Base-by-base conservation (phyloP, 37 sponge, comb jelly and placozoan species). In the Spongilla lacustris region DNA sequence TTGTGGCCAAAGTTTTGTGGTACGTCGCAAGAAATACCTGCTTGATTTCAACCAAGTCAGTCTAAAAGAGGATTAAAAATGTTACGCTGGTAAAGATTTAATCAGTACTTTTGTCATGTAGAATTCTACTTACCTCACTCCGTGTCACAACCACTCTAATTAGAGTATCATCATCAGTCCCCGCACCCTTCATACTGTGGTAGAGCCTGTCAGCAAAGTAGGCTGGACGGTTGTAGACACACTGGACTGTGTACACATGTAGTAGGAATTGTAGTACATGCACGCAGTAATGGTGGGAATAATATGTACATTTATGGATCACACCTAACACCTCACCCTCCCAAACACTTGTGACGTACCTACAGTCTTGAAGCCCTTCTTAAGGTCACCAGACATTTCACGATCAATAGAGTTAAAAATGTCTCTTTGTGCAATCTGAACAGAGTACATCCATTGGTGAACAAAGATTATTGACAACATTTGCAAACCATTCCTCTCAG, bases 121-220 rank as follows among this genome's bases (percentile, higher is more conserved):
- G n/a, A n/a, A n/a, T n/a, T n/a, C n/a, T 46, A 58, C 58, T 1
- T 37, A 96, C 94, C 90, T 97, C 96, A 58, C 86, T 88, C 1
- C 96, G 76, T 22, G 95, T 86, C 46, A 97, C 94, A 0, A 96
- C 75, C 3, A 95, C 69, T 67, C 99, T 81, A 26, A 97, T 69
- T 21, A 97, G 90, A 0, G 94, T 89, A 49, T 50, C 77, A 69
- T 99, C 99, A 85, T 97, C 94, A 35, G 98, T 97, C 0, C 96
- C 96, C 73, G 89, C 87, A 50, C 99, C 99, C 87, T 96, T 99
- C 99, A 99, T 99, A 49, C 95, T 89, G 82, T 88, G 79, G 85
- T 94, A 96, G 49, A 99, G 92, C 80, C 76, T 79, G 78, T 99
- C 98, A 9, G 99, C 97, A 90, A 97, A 99, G 87, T 89, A 99